Percentiles rank a stretch among this genome's conserved stretches.
Evolutionary conservation across 2,888 invertebrate species (phyloP).

Genomic region (Hofmannophila pseudospretella): DNA sequence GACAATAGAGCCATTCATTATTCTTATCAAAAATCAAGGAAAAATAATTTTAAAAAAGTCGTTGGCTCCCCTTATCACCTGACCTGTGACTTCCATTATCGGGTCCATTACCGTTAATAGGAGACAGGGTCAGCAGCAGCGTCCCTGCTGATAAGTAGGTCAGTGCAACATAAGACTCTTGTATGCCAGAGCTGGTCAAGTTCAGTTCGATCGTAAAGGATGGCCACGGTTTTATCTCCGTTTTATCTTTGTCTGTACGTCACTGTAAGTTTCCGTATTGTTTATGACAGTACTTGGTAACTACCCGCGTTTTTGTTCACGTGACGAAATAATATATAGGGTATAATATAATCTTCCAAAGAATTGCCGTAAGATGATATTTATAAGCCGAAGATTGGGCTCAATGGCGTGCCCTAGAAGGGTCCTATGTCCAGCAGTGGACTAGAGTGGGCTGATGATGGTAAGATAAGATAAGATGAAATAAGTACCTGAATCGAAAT

Average conservation of each 20-base stretch:
- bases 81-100: constrained; percentile 53
- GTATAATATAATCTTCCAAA: no score
- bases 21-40: constrained; percentile 44
- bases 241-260: neutral
- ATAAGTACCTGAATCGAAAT: no score
- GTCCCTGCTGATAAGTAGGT: constrained; percentile 55
- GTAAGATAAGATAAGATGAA: no score
- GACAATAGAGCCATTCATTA: constrained; percentile 35
- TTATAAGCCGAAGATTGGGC: no score
- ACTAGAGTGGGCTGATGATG: no score
- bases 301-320: no score
- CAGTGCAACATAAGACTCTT: constrained; percentile 55
- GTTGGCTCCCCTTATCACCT: constrained; percentile 53
- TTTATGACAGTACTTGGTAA: no score
- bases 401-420: no score
- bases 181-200: constrained; percentile 65
- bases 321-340: no score
- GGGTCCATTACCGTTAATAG: constrained; percentile 44
- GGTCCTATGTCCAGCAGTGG: no score
- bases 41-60: constrained; percentile 64
- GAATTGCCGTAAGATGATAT: no score
- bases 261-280: neutral
- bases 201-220: constrained; percentile 42
- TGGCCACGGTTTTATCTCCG: constrained; percentile 2
- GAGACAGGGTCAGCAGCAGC: constrained; percentile 53